Conservation (phyloP, 2,888 invertebrate species). For the Bruchidius siliquastri region DNA sequence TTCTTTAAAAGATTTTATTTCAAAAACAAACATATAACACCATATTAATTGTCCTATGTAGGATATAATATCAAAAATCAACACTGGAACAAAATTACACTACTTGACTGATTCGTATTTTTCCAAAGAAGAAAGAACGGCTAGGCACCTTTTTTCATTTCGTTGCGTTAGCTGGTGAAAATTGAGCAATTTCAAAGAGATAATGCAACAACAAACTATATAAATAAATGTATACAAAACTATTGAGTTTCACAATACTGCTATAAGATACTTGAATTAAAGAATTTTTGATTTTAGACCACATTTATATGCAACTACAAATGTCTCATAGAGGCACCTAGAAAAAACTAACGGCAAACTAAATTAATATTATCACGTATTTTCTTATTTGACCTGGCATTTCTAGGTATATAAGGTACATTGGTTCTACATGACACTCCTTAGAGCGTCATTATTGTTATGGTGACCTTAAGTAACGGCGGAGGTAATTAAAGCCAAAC, state of each 20-base stretch:
- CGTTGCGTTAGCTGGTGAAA: not conserved
- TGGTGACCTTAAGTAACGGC: too few relatives aligned
- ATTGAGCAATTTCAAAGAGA: not conserved
- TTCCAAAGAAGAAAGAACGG: not conserved
- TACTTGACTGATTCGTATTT: constrained; percentile 8
- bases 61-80: constrained; percentile 20
- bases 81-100: constrained; percentile 19
- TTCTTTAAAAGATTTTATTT: constrained; percentile 6
- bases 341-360: not conserved
- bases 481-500: too few relatives aligned
- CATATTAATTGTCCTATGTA: constrained; percentile 19
- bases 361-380: too few relatives aligned
- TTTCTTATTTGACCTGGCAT: too few relatives aligned
- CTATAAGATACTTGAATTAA: not conserved
- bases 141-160: constrained; percentile 5
- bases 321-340: not conserved
- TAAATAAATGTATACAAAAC: not conserved
- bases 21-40: constrained; percentile 23
- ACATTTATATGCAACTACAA: not conserved
- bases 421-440: too few relatives aligned
- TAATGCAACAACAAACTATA: not conserved
- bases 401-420: too few relatives aligned
- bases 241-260: not conserved
- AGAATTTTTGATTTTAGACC: not conserved
- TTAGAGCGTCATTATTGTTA: too few relatives aligned